Conservation (phyloP, 2,797 vertebrate genomes). For the Chaunax sp. region DNA sequence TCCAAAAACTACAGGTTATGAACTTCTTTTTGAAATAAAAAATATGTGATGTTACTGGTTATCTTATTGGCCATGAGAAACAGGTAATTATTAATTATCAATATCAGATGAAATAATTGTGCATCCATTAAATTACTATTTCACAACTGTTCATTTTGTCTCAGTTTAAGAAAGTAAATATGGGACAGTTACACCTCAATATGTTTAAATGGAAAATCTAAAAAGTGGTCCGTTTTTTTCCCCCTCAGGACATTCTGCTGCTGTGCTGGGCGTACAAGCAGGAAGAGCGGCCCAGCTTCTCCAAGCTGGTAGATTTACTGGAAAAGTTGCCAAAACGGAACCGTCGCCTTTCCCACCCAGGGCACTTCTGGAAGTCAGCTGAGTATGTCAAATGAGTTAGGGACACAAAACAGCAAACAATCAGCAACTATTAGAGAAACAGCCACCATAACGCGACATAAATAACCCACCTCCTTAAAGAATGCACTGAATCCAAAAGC, state of each 20-base stretch:
- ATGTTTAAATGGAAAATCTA: neutral
- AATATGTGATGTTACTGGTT: no score
- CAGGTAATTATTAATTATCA: no score
- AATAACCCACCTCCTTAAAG: constrained; percentile 65
- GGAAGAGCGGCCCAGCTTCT: constrained; percentile 96
- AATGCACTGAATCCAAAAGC: constrained; percentile 78
- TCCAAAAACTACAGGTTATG: no score
- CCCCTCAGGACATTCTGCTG: constrained; percentile 92
- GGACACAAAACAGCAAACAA: constrained; percentile 72
- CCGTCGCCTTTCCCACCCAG: constrained; percentile 97
- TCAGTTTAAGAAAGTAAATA: neutral
- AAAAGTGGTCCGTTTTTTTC: constrained; percentile 20
- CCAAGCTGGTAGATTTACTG: constrained; percentile 98
- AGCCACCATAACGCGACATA: constrained; percentile 63
- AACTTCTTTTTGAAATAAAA: no score
- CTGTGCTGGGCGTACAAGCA: constrained; percentile 97
- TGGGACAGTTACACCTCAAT: neutral
- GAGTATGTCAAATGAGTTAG: constrained; percentile 93
- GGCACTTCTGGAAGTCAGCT: constrained; percentile 99
- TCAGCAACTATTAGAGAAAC: constrained; percentile 56
- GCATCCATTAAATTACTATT: neutral
- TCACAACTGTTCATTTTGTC: neutral
- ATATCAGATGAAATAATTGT: no score
- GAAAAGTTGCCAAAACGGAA: constrained; percentile 99
- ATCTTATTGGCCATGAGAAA: no score